Base-by-base conservation (phyloP, 1,140 invertebrate species). In the Polyergus mexicanus region DNA sequence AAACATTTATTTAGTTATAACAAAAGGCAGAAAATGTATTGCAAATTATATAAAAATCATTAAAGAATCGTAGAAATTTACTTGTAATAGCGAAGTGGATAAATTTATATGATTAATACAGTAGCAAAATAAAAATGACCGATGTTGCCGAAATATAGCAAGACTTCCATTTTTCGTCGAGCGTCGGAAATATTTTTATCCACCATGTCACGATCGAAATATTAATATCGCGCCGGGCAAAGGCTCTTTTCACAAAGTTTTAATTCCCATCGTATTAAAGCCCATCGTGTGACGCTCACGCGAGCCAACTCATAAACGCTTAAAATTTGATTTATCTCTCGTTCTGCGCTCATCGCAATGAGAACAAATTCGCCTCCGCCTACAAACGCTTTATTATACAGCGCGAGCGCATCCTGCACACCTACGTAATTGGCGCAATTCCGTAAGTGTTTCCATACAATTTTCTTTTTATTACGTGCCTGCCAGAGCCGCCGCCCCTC, bases 361-460 rank as follows among this genome's bases (percentile, higher is more conserved):
- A 81, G 76, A 85, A 63, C 76, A 69, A 85, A 81, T 81, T 68
- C 65, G 84, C 54, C 51, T 10, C 47, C 51, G 38, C 44, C 32
- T 69, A 44, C 77, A 65, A 60, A 32, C 78, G 78, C 78, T 83
- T 83, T 83, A 83, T 83, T 83, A 51, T 51, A 83, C 68, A 81
- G 78, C 68, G 32, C 68, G 68, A 44, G 51, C 78, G 66, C 78
- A 60, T 58, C 66, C 58, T 60, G 78, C 65, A 83, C 78, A 72
- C 56, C 78, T 72, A 83, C 54, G 78, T 83, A 83, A 83, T 83
- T 83, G 78, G 78, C 78, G 68, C 78, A 83, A 83, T 83, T 83
- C 68, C 78, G 68, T 83, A 83, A 83, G 78, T 83, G 78, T 83
- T 83, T 83, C 78, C 78, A 83, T 83, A 74, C 78, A 83, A 83